Conservation (phyloP, 2,113 vertebrate species). For the Nannobrachium achirus region DNA sequence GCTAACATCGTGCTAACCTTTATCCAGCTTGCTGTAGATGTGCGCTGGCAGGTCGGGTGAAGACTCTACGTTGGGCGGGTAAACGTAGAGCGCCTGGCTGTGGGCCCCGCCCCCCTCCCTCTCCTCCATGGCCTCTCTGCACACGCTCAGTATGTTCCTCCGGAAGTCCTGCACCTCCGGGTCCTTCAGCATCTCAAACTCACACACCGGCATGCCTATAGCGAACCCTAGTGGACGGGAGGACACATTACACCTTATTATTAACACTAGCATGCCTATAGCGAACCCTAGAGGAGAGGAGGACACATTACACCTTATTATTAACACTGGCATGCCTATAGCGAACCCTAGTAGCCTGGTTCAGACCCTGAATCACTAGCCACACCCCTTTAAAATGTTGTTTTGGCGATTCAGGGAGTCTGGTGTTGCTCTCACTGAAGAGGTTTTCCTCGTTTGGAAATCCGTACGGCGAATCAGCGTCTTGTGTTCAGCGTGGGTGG, state of each 20-base stretch:
- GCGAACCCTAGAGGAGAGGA: constrained; percentile 70
- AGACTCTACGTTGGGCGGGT: constrained; percentile 83
- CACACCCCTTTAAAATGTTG: too few species aligned
- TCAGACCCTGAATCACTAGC: too few species aligned
- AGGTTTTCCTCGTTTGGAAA: too few species aligned
- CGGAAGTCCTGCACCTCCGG: constrained; percentile 75
- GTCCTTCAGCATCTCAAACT: constrained; percentile 77
- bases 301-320: neutral
- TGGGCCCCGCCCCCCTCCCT: constrained; percentile 78
- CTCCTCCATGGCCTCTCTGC: constrained; percentile 83
- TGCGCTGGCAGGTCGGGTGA: constrained; percentile 79
- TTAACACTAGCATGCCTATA: constrained; percentile 84
- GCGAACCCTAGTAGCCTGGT: too few species aligned
- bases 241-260: neutral
- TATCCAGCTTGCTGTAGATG: constrained; percentile 81
- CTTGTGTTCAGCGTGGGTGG: too few species aligned
- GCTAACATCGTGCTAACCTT: constrained; percentile 63
- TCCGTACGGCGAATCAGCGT: too few species aligned
- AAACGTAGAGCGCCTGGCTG: constrained; percentile 82
- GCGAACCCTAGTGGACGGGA: constrained; percentile 70
- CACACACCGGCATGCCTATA: constrained; percentile 83
- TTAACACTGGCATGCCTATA: constrained; percentile 84
- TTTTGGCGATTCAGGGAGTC: too few species aligned
- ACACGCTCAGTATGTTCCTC: constrained; percentile 74
- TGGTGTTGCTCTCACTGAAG: too few species aligned